These are phyloP conservation scores for Columba guinea DNA, from an alignment of 2,797 vertebrate genomes.

Conservation along the genomic window DNA sequence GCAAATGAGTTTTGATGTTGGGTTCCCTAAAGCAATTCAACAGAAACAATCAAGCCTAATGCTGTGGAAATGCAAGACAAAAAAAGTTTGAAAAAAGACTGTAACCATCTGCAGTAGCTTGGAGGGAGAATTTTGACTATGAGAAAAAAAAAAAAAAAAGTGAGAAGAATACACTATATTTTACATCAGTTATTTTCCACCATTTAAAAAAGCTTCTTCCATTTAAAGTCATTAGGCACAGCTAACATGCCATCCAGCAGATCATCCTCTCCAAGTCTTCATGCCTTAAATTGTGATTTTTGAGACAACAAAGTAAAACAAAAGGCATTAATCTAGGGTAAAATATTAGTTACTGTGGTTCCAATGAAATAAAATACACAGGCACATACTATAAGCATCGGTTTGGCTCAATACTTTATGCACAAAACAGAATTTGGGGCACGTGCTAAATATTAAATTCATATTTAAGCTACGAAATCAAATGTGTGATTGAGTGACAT, in stretches of 20 bases:
- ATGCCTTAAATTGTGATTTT: slow-evolving; percentile 16
- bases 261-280: not conserved
- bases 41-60: slow-evolving; percentile 46
- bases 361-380: slow-evolving; percentile 3
- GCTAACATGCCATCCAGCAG: not conserved
- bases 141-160: not conserved
- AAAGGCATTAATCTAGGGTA: not conserved
- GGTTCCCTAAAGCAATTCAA: slow-evolving; percentile 45
- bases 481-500: not conserved
- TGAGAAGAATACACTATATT: not conserved
- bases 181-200: slow-evolving; percentile 20
- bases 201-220: slow-evolving; percentile 19
- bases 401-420: not conserved
- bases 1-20: slow-evolving; percentile 19
- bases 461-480: not conserved
- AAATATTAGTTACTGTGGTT: not conserved
- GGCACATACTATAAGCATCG: not conserved
- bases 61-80: slow-evolving; percentile 32
- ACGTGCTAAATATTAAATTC: slow-evolving; percentile 13
- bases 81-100: slow-evolving; percentile 23
- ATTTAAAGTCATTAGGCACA: slow-evolving; percentile 34
- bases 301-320: slow-evolving; percentile 7
- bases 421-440: not conserved
- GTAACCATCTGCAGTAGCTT: slow-evolving; percentile 47
- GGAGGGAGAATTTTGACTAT: not conserved